Evolutionary conservation across 2,113 vertebrate species (phyloP).

Genomic region (Clinocottus analis): DNA sequence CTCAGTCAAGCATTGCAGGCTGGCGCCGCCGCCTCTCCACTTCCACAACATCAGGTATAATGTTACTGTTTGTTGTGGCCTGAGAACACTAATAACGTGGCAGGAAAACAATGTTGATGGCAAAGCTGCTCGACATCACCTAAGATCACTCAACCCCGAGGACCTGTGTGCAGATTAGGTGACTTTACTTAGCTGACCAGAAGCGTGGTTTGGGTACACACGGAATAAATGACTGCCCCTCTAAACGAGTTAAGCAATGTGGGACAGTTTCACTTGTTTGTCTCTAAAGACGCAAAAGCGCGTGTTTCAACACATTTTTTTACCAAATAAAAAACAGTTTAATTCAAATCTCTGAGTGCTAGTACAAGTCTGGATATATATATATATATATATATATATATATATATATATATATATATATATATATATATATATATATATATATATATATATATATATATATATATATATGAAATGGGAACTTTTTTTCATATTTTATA

Average conservation of each 20-base stretch:
- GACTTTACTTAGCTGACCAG: conserved; percentile 43
- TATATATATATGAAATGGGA: too few relatives aligned
- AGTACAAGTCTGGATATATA: neutral
- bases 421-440: neutral
- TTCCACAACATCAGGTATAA: conserved; percentile 87
- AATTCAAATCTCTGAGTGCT: neutral
- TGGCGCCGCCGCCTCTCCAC: conserved; percentile 85
- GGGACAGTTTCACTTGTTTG: neutral
- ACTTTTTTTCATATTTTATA: neutral
- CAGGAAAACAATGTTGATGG: conserved; percentile 79
- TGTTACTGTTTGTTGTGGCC: conserved; percentile 87
- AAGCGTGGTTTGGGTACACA: conserved; percentile 18
- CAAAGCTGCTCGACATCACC: conserved; percentile 80
- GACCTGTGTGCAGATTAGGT: conserved; percentile 62
- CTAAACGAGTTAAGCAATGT: neutral
- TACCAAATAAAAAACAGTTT: neutral
- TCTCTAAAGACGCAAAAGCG: neutral
- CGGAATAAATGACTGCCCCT: conserved; percentile 14
- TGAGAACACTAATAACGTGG: conserved; percentile 77
- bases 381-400: neutral
- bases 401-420: neutral
- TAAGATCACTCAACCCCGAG: conserved; percentile 71
- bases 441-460: neutral
- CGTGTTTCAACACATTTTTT: neutral
- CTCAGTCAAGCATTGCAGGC: conserved; percentile 85